phyloP scores from a whole-genome alignment of 2,888 invertebrate genomes.

The Saturnia pavonia region DNA sequence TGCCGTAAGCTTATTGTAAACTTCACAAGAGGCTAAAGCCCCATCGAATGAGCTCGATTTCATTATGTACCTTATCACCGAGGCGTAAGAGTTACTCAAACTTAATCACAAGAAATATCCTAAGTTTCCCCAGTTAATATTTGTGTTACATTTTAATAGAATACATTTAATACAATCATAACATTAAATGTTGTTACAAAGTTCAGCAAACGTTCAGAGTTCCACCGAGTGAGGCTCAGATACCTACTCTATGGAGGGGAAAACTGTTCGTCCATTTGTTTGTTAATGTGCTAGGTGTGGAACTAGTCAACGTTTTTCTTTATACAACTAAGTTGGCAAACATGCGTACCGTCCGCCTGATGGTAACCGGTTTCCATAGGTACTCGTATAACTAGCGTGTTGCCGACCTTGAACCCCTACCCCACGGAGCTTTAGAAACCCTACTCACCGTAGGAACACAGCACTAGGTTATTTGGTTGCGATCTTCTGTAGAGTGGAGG shows the following conservation, averaged over 20 bases:
- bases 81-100: slow-evolving; percentile 33
- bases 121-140: slow-evolving; percentile 63
- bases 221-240: background rate
- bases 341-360: too few relatives aligned
- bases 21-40: slow-evolving; percentile 35
- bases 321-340: too few relatives aligned
- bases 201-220: slow-evolving; percentile 36
- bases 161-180: slow-evolving; percentile 68
- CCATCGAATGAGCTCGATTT: slow-evolving; percentile 25
- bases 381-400: too few relatives aligned
- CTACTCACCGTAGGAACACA: too few relatives aligned
- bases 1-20: slow-evolving; percentile 50
- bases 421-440: too few relatives aligned
- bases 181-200: slow-evolving; percentile 61
- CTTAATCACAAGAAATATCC: slow-evolving; percentile 38
- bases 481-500: too few relatives aligned
- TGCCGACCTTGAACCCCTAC: too few relatives aligned
- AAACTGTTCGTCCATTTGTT: background rate
- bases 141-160: slow-evolving; percentile 63
- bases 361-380: too few relatives aligned
- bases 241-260: background rate
- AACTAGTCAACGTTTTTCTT: background rate
- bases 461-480: too few relatives aligned
- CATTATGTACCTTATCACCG: slow-evolving; percentile 35
- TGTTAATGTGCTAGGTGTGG: background rate